These are phyloP conservation scores for Amblyjoppa proteus DNA, from an alignment of 2,888 invertebrate species.

Conservation along the genomic window DNA sequence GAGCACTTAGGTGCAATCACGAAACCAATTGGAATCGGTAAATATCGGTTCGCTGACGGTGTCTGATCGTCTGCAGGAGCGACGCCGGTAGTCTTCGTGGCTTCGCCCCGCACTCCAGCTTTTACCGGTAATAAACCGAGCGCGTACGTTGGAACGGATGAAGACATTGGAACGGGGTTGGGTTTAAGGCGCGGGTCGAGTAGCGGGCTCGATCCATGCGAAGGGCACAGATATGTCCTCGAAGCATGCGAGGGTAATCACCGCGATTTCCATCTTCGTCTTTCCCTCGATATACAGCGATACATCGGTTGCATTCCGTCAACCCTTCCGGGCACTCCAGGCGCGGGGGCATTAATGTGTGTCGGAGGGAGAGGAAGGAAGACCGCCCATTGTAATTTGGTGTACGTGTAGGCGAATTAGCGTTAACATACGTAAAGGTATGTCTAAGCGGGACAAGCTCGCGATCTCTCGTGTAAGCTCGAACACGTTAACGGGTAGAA, in stretches of 20 bases:
- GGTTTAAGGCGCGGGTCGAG: conserved; percentile 66
- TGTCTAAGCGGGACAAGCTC: conserved; percentile 57
- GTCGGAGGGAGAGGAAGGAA: conserved; percentile 21
- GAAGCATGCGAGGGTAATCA: conserved; percentile 83
- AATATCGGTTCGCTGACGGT: conserved; percentile 73
- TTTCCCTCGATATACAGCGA: conserved; percentile 38
- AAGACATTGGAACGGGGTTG: conserved; percentile 49
- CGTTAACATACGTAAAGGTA: conserved; percentile 65
- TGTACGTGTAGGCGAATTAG: conserved; percentile 64
- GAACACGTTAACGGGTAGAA: conserved; percentile 47
- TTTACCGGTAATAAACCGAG: conserved; percentile 1
- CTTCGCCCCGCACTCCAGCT: conserved; percentile 15
- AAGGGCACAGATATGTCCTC: conserved; percentile 83
- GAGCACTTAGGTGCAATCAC: conserved; percentile 80
- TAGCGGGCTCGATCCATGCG: conserved; percentile 70
- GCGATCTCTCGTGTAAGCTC: conserved; percentile 60
- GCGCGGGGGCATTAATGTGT: conserved; percentile 54
- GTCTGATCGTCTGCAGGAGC: conserved; percentile 45
- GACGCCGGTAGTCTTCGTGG: conserved; percentile 43
- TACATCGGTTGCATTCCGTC: conserved; percentile 45
- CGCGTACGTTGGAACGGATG: not conserved
- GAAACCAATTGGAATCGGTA: conserved; percentile 84
- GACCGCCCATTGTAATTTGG: conserved; percentile 61
- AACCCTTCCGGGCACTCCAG: conserved; percentile 49
- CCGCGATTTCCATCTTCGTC: conserved; percentile 56